phyloP scores from a whole-genome alignment of 2,888 invertebrate species.

The Lochmaea capreae region DNA sequence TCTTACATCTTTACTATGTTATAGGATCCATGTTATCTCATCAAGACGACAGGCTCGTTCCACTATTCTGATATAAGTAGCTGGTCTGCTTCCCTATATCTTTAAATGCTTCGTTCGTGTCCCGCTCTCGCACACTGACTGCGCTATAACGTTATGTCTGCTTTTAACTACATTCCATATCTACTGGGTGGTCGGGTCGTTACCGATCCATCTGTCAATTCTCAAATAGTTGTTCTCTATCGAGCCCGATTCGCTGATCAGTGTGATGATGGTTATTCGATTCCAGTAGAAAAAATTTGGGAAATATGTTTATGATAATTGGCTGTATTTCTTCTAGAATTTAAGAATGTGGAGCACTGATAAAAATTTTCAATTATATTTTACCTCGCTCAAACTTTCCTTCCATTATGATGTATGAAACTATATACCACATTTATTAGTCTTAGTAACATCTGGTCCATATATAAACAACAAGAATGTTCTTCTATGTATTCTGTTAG shows the following conservation, averaged over 20 bases:
- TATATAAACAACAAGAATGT: not conserved
- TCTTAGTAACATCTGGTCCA: not conserved
- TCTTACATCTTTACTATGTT: slow-evolving; percentile 58
- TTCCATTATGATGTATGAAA: not conserved
- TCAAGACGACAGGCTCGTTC: slow-evolving; percentile 66
- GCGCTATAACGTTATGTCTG: slow-evolving; percentile 22
- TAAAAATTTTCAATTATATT: not conserved
- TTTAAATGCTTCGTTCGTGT: slow-evolving; percentile 53
- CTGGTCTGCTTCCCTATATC: slow-evolving; percentile 64
- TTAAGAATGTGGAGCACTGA: not conserved
- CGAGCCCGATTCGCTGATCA: slow-evolving; percentile 42
- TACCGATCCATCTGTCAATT: slow-evolving; percentile 27
- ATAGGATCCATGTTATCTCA: slow-evolving; percentile 56
- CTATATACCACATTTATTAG: not conserved
- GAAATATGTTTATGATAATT: slow-evolving; percentile 32
- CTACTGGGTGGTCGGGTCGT: slow-evolving; percentile 46
- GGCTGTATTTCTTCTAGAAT: slow-evolving; percentile 5
- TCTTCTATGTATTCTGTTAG: no score
- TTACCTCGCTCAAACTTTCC: not conserved
- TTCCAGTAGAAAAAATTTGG: slow-evolving; percentile 49
- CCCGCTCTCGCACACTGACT: slow-evolving; percentile 60
- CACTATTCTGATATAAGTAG: slow-evolving; percentile 63
- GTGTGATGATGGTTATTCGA: slow-evolving; percentile 29
- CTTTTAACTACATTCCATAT: slow-evolving; percentile 56
- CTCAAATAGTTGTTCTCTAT: slow-evolving; percentile 37